Base-by-base conservation (phyloP, 2,113 vertebrate species). In the Camelus dromedarius region DNA sequence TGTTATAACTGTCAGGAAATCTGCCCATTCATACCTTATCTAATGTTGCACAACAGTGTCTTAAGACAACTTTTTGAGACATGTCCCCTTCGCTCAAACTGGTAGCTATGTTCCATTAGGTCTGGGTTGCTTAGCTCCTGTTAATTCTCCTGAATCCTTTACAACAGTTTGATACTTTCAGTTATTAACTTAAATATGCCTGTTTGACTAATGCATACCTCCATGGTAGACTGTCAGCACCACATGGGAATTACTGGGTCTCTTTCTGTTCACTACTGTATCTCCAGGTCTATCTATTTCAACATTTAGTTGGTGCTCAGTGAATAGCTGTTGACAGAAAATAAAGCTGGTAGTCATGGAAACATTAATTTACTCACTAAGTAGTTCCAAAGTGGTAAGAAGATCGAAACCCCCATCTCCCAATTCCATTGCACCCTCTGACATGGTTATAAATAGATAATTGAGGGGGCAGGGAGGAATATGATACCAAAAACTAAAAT, bases 271-370 rank as follows among this genome's bases (percentile, higher is more conserved):
- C 19, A 62, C 16, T 76, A 13, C 2, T 90, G 19, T 42, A 24
- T 64, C 30, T 69, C 35, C 1, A 73, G 15, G 35, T 56, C 4
- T 76, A 18, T 58, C 32, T 69, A 10, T 77, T 95, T 86, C 50
- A 85, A 58, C 15, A 81, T 8, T 35, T 42, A 15, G 19, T 46
- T 86, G 22, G 30, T 84, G 16, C 50, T 92, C 80, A 62, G 0
- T 58, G 38, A 93, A 92, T 76, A 80, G 10, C 30, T 82, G 2
- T 60, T 86, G 82, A 42, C 14, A 79, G 42, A 28, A 89, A 96
- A 81, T 82, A 86, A 82, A 97, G 3, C 15, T 75, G 80, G n/a
- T 30, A 50, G 22, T 89, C 54, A 42, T 24, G 24, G 35, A 93
- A 79, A 54, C 30, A 54, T 56, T 54, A 50, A 18, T 62, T 52